Conservation (phyloP, 2,888 invertebrate genomes). For the Archaeoteleia sp. region DNA sequence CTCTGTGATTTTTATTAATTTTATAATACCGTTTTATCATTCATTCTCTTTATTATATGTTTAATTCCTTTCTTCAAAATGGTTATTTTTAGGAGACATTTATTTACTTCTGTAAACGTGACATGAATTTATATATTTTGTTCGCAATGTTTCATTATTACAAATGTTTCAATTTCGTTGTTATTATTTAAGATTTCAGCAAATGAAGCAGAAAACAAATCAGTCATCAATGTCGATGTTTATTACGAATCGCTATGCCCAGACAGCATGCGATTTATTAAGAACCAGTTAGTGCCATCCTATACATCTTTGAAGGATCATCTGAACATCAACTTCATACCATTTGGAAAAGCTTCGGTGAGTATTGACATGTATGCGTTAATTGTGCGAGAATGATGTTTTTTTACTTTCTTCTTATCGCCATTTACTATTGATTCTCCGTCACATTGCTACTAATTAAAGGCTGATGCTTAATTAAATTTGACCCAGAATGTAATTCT, state of each 20-base stretch:
- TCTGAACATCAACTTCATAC: constrained; percentile 74
- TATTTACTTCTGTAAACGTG: no score
- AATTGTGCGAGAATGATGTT: not conserved
- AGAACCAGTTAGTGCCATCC: constrained; percentile 73
- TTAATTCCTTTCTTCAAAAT: no score
- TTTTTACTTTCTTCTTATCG: constrained; percentile 2
- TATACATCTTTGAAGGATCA: constrained; percentile 69
- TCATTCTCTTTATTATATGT: no score
- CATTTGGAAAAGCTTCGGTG: constrained; percentile 77
- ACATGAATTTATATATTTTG: no score
- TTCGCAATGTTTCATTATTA: no score
- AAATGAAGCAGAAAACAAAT: constrained; percentile 35
- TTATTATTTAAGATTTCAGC: constrained; percentile 29
- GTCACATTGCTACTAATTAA: constrained; percentile 2
- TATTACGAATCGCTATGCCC: constrained; percentile 78
- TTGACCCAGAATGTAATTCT: not conserved
- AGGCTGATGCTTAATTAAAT: not conserved
- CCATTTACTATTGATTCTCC: not conserved
- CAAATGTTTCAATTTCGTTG: no score
- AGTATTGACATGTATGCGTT: constrained; percentile 55
- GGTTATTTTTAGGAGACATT: no score
- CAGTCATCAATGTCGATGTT: constrained; percentile 71
- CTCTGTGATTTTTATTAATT: no score
- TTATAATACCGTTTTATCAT: no score
- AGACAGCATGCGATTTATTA: constrained; percentile 76